These are phyloP conservation scores for Hydrotaea diabolus DNA, from an alignment of 2,888 invertebrate genomes.

Conservation along the genomic window DNA sequence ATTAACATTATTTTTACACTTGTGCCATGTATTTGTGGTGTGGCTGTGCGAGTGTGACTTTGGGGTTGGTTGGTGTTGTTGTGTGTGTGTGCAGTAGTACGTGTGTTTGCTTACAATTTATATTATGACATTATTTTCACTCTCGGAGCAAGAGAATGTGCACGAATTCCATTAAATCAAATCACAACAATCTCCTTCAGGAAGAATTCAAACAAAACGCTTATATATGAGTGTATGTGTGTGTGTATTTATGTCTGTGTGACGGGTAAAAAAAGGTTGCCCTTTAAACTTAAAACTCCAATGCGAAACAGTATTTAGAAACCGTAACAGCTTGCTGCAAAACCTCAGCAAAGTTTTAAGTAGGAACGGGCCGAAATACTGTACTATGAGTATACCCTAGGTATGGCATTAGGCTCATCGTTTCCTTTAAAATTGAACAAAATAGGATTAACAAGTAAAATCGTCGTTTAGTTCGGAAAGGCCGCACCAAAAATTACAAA, in stretches of 20 bases:
- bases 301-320: background rate
- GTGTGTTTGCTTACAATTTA: constrained; percentile 41
- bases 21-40: constrained; percentile 41
- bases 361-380: no score
- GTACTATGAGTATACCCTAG: no score
- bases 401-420: no score
- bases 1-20: constrained; percentile 34
- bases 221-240: background rate
- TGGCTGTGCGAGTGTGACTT: no score
- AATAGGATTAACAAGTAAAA: no score
- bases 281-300: background rate
- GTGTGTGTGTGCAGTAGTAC: constrained; percentile 4
- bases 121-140: constrained; percentile 52
- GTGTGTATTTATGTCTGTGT: background rate
- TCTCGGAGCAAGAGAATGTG: constrained; percentile 4
- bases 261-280: background rate
- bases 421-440: no score
- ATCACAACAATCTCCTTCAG: constrained; percentile 1
- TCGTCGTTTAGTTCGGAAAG: no score
- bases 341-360: no score
- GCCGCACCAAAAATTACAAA: no score
- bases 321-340: background rate
- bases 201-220: constrained; percentile 21
- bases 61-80: no score
- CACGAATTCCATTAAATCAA: constrained; percentile 47